These are phyloP conservation scores for Tonatia bakeri DNA, from an alignment of 2,113 vertebrate genomes.

Conservation along the genomic window DNA sequence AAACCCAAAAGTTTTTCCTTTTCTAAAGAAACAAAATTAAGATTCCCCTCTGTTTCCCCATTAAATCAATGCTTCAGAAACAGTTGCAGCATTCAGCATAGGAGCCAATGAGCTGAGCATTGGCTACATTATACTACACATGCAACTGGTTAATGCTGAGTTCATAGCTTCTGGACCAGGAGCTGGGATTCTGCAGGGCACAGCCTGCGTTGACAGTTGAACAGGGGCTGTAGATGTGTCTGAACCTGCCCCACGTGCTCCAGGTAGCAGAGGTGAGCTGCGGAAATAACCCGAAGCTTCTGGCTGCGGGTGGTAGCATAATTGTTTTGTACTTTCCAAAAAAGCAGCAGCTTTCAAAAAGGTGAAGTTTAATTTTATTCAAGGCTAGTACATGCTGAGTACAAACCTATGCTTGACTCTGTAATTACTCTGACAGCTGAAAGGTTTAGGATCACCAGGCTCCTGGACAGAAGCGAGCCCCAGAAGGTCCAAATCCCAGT, in stretches of 20 bases:
- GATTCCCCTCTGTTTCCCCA: neutral
- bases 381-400: constrained; percentile 39
- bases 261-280: constrained; percentile 50
- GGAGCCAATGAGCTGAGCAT: neutral
- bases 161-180: neutral
- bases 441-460: constrained; percentile 40
- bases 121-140: neutral
- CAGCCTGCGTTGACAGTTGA: constrained; percentile 20
- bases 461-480: neutral
- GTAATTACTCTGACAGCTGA: constrained; percentile 60
- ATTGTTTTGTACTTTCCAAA: constrained; percentile 62
- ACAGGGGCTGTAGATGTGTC: neutral
- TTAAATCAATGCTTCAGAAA: constrained; percentile 14
- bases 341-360: constrained; percentile 46
- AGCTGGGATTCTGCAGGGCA: neutral
- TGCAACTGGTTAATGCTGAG: neutral
- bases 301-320: constrained; percentile 57
- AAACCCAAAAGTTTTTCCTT: neutral
- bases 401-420: constrained; percentile 41
- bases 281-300: constrained; percentile 58
- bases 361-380: constrained; percentile 73
- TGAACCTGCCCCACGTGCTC: constrained; percentile 18
- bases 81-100: neutral
- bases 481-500: neutral
- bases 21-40: constrained; percentile 32